phyloP scores from a whole-genome alignment of 1,140 invertebrate genomes.

The Brachionus sp. region DNA sequence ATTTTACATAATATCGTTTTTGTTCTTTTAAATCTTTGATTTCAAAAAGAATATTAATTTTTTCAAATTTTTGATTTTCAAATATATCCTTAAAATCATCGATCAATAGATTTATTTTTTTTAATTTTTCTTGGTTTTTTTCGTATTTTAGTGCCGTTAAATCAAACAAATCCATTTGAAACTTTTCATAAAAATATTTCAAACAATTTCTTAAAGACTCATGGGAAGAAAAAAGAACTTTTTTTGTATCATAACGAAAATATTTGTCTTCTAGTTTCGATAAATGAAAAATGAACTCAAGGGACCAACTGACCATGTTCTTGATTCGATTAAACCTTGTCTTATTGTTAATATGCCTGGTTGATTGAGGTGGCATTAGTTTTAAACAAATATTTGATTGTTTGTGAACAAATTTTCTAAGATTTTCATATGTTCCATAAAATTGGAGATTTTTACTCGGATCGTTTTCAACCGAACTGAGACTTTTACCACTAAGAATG shows the following conservation, averaged over 20 bases:
- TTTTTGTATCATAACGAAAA: not conserved
- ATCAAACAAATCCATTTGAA: not conserved
- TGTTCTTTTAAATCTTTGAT: not conserved
- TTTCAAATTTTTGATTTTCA: not conserved
- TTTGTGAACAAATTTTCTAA: conserved; percentile 41
- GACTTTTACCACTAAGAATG: conserved; percentile 12
- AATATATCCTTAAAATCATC: not conserved
- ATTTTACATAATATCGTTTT: not conserved
- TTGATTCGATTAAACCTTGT: not conserved
- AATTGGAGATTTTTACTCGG: not conserved
- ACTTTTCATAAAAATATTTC: conserved; percentile 27
- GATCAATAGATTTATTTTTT: not conserved
- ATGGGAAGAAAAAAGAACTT: conserved; percentile 28
- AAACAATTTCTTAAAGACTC: not conserved
- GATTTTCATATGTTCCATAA: conserved; percentile 35
- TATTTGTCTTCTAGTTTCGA: not conserved
- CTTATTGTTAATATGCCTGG: not conserved
- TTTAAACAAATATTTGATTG: conserved; percentile 18
- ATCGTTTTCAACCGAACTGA: not conserved
- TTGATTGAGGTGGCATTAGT: conserved; percentile 39
- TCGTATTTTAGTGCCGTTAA: not conserved
- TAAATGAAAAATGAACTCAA: conserved; percentile 35
- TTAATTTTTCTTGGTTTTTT: not conserved
- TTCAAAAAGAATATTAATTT: conserved; percentile 24
- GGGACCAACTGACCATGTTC: conserved; percentile 43